A percentile compares a stretch with the other conserved stretches of the same genome.
phyloP scores from a whole-genome alignment of 2,113 vertebrate genomes.

The Mesoclemmys tuberculata region DNA sequence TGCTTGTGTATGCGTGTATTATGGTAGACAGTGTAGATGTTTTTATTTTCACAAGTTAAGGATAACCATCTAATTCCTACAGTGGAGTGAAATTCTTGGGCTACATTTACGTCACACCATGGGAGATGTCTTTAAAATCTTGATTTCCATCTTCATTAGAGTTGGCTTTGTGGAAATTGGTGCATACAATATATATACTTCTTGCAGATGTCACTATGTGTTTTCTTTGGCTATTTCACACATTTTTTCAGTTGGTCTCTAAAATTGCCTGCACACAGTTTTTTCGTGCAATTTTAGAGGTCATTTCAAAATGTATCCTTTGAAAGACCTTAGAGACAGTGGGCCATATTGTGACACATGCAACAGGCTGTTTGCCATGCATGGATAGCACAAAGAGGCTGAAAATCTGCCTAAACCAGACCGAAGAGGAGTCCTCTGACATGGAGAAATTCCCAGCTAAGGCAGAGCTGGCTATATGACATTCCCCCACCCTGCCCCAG shows the following conservation, averaged over 20 bases:
- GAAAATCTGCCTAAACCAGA: background rate
- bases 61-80: background rate
- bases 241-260: background rate
- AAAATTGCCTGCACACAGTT: background rate
- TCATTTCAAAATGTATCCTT: background rate
- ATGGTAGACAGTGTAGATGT: background rate
- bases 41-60: background rate
- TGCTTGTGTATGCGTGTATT: background rate
- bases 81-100: background rate
- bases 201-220: background rate
- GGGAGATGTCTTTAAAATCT: background rate
- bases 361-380: background rate
- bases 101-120: background rate
- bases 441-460: background rate
- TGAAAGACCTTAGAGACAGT: background rate
- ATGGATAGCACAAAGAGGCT: background rate
- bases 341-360: background rate
- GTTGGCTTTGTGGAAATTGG: background rate
- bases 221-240: background rate
- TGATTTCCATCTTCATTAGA: background rate
- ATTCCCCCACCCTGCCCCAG: background rate
- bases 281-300: background rate
- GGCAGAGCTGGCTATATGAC: background rate
- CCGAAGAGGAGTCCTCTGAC: background rate
- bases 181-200: background rate